phyloP scores from a whole-genome alignment of 2,888 invertebrate genomes.

The Xestia rhomboidea region DNA sequence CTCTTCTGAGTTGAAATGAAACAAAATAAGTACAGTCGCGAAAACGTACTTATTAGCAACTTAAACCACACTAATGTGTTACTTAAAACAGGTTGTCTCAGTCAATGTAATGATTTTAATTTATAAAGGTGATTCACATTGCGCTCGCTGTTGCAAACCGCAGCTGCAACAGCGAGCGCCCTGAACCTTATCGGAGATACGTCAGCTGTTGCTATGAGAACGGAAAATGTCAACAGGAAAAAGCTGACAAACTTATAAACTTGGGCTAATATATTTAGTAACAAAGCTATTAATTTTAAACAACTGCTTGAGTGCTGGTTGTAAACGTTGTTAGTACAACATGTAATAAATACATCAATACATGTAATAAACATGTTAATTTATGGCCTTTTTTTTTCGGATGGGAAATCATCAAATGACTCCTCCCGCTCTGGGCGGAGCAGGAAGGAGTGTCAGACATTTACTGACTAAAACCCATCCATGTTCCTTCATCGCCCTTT shows the following conservation, averaged over 20 bases:
- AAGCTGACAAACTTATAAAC: neutral
- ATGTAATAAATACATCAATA: no score
- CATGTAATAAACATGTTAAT: no score
- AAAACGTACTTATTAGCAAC: conserved; percentile 17
- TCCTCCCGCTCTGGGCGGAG: no score
- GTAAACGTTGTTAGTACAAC: neutral
- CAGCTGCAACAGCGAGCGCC: no score
- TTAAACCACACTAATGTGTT: conserved; percentile 15
- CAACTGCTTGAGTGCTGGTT: no score
- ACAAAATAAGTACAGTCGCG: neutral
- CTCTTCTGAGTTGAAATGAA: conserved; percentile 5
- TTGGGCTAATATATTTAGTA: neutral
- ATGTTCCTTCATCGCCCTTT: no score
- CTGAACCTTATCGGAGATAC: neutral
- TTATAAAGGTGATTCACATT: conserved; percentile 19
- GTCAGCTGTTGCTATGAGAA: neutral
- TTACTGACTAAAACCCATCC: no score
- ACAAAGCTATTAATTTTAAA: neutral
- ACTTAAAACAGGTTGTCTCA: neutral
- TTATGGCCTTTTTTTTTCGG: no score
- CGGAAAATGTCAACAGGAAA: neutral
- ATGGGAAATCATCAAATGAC: no score
- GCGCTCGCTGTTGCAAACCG: neutral
- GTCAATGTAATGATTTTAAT: conserved; percentile 6
- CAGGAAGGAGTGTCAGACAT: no score